Percentiles rank a stretch among this genome's conserved stretches.
These are phyloP conservation scores for Sisyra terminalis DNA, from an alignment of 2,888 invertebrate species.

Conservation along the genomic window DNA sequence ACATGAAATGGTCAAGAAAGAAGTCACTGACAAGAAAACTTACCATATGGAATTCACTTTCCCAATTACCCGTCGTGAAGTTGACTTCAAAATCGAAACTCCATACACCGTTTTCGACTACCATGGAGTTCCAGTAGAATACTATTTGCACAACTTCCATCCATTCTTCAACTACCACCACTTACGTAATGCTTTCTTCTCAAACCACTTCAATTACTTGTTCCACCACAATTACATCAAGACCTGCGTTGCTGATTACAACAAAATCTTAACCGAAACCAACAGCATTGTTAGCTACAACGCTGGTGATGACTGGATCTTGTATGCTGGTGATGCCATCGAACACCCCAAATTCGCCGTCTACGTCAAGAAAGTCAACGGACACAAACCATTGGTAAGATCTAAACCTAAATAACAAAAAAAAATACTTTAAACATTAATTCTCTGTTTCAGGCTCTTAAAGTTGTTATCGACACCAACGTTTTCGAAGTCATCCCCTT, in stretches of 20 bases:
- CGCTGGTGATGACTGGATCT: conserved; percentile 20
- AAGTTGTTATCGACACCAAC: conserved; percentile 15
- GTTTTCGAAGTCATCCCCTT: conserved; percentile 17
- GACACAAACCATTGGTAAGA: conserved; percentile 9
- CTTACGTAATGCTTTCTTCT: conserved; percentile 15
- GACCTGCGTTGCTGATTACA: conserved; percentile 18
- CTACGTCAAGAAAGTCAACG: conserved; percentile 19
- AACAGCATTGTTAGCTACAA: conserved; percentile 14
- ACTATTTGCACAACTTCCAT: too few relatives aligned
- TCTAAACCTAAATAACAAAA: not conserved
- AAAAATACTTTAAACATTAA: not conserved
- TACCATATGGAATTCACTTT: conserved; percentile 16
- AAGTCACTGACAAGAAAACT: conserved; percentile 14
- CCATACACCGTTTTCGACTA: conserved; percentile 17
- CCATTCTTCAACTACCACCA: too few relatives aligned
- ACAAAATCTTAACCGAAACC: conserved; percentile 15
- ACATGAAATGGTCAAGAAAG: conserved; percentile 8
- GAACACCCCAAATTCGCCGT: conserved; percentile 19
- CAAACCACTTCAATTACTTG: conserved; percentile 13
- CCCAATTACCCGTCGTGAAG: conserved; percentile 14
- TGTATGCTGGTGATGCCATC: conserved; percentile 19
- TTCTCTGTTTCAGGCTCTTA: conserved; percentile 16
- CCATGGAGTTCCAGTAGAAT: conserved; percentile 14
- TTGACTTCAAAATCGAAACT: conserved; percentile 18
- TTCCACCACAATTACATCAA: conserved; percentile 16